phyloP scores from a whole-genome alignment of 2,113 vertebrate species.

The Trematomus loennbergii region DNA sequence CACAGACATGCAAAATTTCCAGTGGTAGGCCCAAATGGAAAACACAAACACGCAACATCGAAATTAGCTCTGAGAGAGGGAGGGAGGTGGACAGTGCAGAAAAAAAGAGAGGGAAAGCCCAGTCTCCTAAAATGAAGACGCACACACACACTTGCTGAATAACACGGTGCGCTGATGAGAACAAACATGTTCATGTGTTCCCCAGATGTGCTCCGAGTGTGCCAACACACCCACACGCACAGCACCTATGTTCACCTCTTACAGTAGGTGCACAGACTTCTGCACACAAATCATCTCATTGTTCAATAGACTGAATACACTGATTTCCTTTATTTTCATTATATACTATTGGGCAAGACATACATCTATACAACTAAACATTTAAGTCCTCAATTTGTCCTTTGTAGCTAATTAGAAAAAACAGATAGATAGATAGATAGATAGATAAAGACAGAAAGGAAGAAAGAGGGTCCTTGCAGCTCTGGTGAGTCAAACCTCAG shows the following conservation, averaged over 20 bases:
- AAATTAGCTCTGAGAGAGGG: constrained; percentile 80
- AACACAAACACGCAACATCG: constrained; percentile 84
- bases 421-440: not conserved
- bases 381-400: not conserved
- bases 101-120: constrained; percentile 77
- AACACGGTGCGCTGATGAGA: constrained; percentile 70
- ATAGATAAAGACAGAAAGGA: constrained; percentile 6
- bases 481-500: constrained; percentile 73
- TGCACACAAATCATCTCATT: constrained; percentile 7
- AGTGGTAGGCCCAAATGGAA: constrained; percentile 85
- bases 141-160: constrained; percentile 53
- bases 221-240: constrained; percentile 55
- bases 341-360: no score
- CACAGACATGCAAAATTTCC: constrained; percentile 86
- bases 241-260: constrained; percentile 52
- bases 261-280: constrained; percentile 31
- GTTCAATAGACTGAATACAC: no score
- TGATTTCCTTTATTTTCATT: no score
- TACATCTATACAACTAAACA: no score
- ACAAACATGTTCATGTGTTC: constrained; percentile 76
- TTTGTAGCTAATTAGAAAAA: not conserved
- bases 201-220: constrained; percentile 72
- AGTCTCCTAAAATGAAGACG: constrained; percentile 68
- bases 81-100: constrained; percentile 64
- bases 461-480: constrained; percentile 38